Evolutionary conservation across 2,888 invertebrate genomes (phyloP).

Genomic region (Coelinius sp.): DNA sequence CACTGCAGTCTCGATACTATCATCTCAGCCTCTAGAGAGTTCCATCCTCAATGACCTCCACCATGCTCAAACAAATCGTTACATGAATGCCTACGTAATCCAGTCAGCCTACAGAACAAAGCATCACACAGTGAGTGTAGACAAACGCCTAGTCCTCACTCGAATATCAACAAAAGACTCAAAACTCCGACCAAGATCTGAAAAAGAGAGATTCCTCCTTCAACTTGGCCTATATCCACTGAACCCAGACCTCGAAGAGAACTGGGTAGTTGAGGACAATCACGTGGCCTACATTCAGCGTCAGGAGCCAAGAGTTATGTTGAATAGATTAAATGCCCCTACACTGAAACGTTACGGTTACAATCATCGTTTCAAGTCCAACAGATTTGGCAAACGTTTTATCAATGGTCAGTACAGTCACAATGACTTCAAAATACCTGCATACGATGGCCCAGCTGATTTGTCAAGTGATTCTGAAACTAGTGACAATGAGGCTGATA

Average conservation of each 20-base stretch:
- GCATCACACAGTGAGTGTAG: constrained; percentile 30
- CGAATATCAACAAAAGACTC: constrained; percentile 26
- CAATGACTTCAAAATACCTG: constrained; percentile 47
- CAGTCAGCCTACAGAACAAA: constrained; percentile 27
- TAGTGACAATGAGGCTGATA: constrained; percentile 51
- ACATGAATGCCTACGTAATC: constrained; percentile 14
- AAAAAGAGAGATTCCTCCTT: constrained; percentile 32
- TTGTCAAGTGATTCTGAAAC: constrained; percentile 55
- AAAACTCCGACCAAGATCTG: background rate
- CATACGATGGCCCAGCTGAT: constrained; percentile 58
- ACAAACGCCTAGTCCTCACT: constrained; percentile 30
- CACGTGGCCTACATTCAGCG: constrained; percentile 29
- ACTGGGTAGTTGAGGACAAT: constrained; percentile 22
- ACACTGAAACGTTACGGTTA: constrained; percentile 37
- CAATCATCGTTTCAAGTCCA: constrained; percentile 15
- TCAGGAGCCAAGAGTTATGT: constrained; percentile 40
- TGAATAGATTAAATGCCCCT: constrained; percentile 42
- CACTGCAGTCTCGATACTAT: background rate
- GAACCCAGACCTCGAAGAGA: constrained; percentile 1
- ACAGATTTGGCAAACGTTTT: constrained; percentile 22
- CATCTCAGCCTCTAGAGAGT: background rate
- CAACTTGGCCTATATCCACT: constrained; percentile 30
- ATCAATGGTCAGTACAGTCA: background rate
- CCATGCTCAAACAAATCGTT: background rate
- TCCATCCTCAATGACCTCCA: background rate